Percentiles rank a stretch among this genome's conserved stretches.
Evolutionary conservation across 2,888 invertebrate species (phyloP).

Genomic region (Pachycephus smyrnensis): DNA sequence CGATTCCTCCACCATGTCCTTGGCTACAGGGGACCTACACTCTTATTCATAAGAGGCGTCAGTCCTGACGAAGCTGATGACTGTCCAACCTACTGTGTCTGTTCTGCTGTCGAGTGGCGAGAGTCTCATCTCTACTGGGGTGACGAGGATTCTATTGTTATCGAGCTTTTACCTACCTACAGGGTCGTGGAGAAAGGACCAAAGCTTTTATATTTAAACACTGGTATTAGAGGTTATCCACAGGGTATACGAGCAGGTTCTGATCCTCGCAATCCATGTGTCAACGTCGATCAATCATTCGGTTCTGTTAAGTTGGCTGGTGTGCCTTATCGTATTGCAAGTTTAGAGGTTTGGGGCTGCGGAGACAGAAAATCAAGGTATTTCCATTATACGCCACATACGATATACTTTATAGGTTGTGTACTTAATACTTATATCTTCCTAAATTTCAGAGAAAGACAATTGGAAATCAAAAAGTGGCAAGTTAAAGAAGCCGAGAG

Average conservation of each 20-base stretch:
- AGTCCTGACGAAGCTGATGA: slow-evolving; percentile 62
- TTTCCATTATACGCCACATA: background rate
- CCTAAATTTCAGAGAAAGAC: slow-evolving; percentile 75
- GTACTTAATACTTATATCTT: background rate
- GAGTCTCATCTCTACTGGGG: slow-evolving; percentile 90
- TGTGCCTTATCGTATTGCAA: slow-evolving; percentile 68
- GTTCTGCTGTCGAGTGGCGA: slow-evolving; percentile 85
- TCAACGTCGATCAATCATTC: slow-evolving; percentile 74
- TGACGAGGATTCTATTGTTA: slow-evolving; percentile 79
- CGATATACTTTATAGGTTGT: background rate
- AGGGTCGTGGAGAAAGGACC: slow-evolving; percentile 73
- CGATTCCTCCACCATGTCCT: slow-evolving; percentile 90
- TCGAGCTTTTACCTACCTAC: slow-evolving; percentile 82
- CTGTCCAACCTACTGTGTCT: slow-evolving; percentile 80
- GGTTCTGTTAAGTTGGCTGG: slow-evolving; percentile 58
- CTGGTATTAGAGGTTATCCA: slow-evolving; percentile 85
- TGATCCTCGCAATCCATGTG: slow-evolving; percentile 81
- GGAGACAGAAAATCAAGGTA: slow-evolving; percentile 76
- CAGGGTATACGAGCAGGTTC: slow-evolving; percentile 85
- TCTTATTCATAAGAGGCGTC: slow-evolving; percentile 70
- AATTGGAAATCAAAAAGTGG: slow-evolving; percentile 92
- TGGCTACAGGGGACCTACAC: slow-evolving; percentile 75
- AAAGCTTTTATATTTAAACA: slow-evolving; percentile 88
- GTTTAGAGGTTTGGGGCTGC: slow-evolving; percentile 85
- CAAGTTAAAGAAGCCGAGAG: slow-evolving; percentile 90